Conservation (phyloP, 2,797 vertebrate genomes). For the Mareca strepera region DNA sequence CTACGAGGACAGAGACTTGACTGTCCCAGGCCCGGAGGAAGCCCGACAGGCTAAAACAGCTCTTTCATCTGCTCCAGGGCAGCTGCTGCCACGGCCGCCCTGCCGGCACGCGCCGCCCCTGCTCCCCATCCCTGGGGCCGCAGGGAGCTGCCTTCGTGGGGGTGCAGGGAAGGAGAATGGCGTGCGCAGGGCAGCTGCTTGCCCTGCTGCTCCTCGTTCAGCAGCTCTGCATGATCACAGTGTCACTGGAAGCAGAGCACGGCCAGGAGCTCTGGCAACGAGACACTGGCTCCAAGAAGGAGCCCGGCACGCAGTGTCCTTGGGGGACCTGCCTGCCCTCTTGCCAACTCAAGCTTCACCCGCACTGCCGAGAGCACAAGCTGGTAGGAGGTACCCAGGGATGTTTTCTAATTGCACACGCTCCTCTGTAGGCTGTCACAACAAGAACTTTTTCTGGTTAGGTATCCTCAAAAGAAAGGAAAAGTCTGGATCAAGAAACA, state of each 20-base stretch:
- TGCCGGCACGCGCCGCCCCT: not conserved
- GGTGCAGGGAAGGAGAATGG: not conserved
- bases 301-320: not conserved
- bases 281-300: not conserved
- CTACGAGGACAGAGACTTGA: constrained; percentile 38
- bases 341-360: not conserved
- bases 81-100: constrained; percentile 10
- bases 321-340: not conserved
- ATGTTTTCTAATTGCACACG: not conserved
- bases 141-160: not conserved
- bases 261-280: not conserved
- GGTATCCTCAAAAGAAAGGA: not conserved
- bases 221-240: not conserved
- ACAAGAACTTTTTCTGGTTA: not conserved
- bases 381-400: constrained; percentile 24
- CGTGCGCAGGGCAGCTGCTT: not conserved
- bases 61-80: constrained; percentile 44
- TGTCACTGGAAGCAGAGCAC: not conserved
- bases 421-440: not conserved
- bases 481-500: not conserved
- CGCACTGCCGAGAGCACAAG: not conserved
- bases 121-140: not conserved
- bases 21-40: constrained; percentile 45
- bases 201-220: not conserved
- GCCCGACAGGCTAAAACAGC: constrained; percentile 25